Base-by-base conservation (phyloP, 2,113 vertebrate species). In the Corythornis madagascariensis region DNA sequence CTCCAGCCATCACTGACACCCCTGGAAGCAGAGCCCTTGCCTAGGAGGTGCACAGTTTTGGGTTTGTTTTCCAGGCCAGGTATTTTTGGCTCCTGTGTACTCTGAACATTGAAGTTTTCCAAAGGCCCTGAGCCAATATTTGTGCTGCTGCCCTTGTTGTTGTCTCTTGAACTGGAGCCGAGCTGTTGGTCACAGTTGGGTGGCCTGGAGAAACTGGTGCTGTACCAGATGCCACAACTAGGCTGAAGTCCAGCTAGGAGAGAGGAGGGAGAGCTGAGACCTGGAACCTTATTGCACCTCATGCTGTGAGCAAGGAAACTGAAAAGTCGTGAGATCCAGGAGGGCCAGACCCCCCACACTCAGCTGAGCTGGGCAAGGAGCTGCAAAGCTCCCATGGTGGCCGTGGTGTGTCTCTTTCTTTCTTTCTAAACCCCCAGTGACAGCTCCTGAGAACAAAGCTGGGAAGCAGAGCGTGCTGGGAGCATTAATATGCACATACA, bases 141-240 rank as follows among this genome's bases (percentile, higher is more conserved):
- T 79, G 87, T 70, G 85, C 38, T 78, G 63, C 53, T 64, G 67
- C 64, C 60, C 55, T 72, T 29, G 50, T 57, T 80, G 74, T 55
- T 24, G 7, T 19, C 63, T 40, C 42, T 25, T 69, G 72, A 74
- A 12, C 56, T 1, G 7, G 33, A 74, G 76, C 71, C 79, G 67
- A 42, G 84, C 63, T 56, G 43, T 45, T 84, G 86, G 95, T 91
- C 94, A 73, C 88, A 87, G 85, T 9, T 60, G 88, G 75, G 75
- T 79, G 79, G 67, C 13, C 0, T 11, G 29, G 45, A 75, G 53
- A 80, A 82, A 29, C 71, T 6, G 11, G 79, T 40, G 90, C 60
- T 48, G 3, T 20, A 43, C 64, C 14, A 38, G 88, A 22, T 90
- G 88, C 76, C 29, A 19, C 0, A 5, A 4, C 63, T 65, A 78